Percentiles rank a stretch among this genome's conserved stretches.
phyloP scores from a whole-genome alignment of 2,888 invertebrate species.

The Gortyna flavago region DNA sequence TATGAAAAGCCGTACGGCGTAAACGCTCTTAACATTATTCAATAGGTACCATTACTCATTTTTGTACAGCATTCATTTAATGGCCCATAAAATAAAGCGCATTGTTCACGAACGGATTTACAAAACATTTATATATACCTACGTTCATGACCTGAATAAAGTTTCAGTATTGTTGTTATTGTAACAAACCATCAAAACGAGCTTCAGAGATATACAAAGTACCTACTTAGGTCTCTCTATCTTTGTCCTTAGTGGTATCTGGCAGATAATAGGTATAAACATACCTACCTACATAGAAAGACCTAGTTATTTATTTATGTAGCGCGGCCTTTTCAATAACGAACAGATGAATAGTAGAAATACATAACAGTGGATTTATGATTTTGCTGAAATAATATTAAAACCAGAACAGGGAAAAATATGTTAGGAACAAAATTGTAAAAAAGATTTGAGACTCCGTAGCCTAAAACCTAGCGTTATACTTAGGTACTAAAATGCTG shows the following conservation, averaged over 20 bases:
- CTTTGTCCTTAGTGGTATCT: conserved; percentile 35
- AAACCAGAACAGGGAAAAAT: not conserved
- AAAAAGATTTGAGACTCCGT: too few species aligned
- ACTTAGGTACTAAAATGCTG: not conserved
- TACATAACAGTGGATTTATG: conserved; percentile 10
- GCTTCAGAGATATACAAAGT: conserved; percentile 26
- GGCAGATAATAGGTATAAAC: conserved; percentile 33
- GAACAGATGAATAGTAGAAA: conserved; percentile 17
- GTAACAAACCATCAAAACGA: conserved; percentile 45
- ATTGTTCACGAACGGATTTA: conserved; percentile 75
- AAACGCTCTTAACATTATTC: conserved; percentile 41
- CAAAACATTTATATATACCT: conserved; percentile 75
- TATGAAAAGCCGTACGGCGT: too few species aligned
- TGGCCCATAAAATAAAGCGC: conserved; percentile 78
- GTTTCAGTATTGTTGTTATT: conserved; percentile 58
- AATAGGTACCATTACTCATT: conserved; percentile 67
- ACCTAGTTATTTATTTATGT: conserved; percentile 16
- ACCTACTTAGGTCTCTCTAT: conserved; percentile 1
- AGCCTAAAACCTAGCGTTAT: too few species aligned
- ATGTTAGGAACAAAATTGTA: not conserved
- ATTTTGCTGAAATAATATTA: conserved; percentile 10
- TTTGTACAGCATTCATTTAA: conserved; percentile 80
- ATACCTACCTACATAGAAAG: not conserved
- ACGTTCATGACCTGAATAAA: conserved; percentile 80
- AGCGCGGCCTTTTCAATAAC: conserved; percentile 27